Conservation (phyloP, 2,113 vertebrate genomes). For the Zosterops japonicus region DNA sequence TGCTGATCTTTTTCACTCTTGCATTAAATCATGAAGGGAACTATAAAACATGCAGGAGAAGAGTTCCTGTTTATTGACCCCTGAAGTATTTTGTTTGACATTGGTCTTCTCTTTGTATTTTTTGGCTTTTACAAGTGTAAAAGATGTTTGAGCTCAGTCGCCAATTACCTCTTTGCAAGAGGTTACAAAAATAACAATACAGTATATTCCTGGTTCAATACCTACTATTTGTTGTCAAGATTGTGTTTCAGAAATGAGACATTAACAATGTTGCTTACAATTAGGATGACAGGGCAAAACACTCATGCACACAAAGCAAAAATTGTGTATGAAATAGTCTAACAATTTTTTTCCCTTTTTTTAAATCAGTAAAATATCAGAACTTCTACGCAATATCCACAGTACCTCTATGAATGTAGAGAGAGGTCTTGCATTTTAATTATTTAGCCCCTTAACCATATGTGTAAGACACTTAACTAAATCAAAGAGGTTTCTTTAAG, state of each 20-base stretch:
- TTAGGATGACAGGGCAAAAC: not conserved
- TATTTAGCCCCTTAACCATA: not conserved
- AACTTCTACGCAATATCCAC: not conserved
- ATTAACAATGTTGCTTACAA: not conserved
- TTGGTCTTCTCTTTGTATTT: not conserved
- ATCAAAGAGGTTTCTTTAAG: not conserved
- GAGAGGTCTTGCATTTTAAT: not conserved
- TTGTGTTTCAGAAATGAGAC: not conserved
- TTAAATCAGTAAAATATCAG: not conserved
- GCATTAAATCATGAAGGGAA: not conserved
- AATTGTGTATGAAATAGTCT: not conserved
- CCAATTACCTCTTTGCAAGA: not conserved
- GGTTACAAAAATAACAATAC: not conserved
- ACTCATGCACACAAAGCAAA: not conserved
- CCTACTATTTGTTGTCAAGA: not conserved
- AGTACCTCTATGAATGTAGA: not conserved
- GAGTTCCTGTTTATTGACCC: not conserved
- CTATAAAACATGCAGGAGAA: not conserved
- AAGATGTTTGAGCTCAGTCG: not conserved
- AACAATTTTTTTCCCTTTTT: rapidly evolving
- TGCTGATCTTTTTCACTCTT: not conserved
- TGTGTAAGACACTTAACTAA: not conserved
- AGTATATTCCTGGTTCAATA: not conserved
- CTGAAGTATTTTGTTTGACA: not conserved
- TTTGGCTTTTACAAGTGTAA: not conserved